A percentile compares a stretch with the other conserved stretches of the same genome.
Evolutionary conservation across 2,113 vertebrate genomes (phyloP).

Genomic region (Gobius niger): DNA sequence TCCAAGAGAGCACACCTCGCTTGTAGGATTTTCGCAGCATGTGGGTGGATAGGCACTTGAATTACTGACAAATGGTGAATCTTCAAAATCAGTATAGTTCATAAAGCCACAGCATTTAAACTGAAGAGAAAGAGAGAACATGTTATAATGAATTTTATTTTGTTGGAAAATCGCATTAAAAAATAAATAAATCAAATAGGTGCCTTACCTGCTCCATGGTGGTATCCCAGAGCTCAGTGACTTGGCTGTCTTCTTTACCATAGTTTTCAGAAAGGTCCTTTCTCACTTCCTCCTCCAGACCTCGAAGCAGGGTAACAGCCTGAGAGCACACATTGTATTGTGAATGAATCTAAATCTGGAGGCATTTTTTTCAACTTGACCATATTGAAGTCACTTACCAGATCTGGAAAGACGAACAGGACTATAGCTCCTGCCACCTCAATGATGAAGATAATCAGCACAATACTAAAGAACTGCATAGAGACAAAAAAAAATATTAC

Average conservation of each 20-base stretch:
- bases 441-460: constrained; percentile 77
- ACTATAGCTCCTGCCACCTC: constrained; percentile 74
- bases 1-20: fast-evolving
- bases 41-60: background rate
- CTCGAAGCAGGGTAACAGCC: constrained; percentile 49
- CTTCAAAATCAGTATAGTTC: constrained; percentile 71
- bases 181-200: background rate
- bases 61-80: constrained; percentile 20
- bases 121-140: constrained; percentile 35
- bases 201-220: constrained; percentile 74
- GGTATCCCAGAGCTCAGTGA: constrained; percentile 67
- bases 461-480: constrained; percentile 77
- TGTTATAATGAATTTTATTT: background rate
- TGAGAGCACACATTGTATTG: constrained; percentile 23
- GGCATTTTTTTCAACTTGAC: background rate
- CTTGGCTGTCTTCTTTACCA: fast-evolving
- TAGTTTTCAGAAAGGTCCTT: constrained; percentile 34
- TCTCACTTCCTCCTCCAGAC: constrained; percentile 25
- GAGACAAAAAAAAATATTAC: background rate
- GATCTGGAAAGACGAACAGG: constrained; percentile 66
- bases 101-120: constrained; percentile 76
- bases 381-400: constrained; percentile 63
- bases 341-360: background rate
- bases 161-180: background rate
- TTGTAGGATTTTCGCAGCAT: constrained; percentile 50